Percentiles rank a stretch among this genome's conserved stretches.
Conservation (phyloP, 1,140 invertebrate genomes). For the Callitettix versicolor region DNA sequence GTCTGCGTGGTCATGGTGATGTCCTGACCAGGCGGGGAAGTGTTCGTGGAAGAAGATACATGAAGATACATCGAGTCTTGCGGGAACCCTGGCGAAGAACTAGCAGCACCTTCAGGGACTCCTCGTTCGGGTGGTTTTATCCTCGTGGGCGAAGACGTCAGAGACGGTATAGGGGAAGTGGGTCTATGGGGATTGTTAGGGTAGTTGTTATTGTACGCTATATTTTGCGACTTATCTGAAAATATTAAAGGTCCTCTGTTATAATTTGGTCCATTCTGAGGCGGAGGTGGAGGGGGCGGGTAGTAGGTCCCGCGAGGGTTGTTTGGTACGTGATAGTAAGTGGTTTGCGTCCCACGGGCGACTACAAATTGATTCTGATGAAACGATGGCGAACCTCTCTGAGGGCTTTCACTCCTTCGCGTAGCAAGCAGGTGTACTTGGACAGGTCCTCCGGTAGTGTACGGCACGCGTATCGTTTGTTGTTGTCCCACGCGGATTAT, state of each 20-base stretch:
- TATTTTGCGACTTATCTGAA: constrained; percentile 7
- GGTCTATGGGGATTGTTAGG: constrained; percentile 5
- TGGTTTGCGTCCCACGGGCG: constrained; percentile 35
- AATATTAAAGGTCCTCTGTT: constrained; percentile 17
- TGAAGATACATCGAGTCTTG: constrained; percentile 15
- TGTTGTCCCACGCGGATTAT: constrained; percentile 28
- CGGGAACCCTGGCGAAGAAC: constrained; percentile 29
- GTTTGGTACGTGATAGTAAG: constrained; percentile 19
- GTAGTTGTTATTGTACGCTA: constrained; percentile 12
- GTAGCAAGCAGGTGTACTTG: constrained; percentile 29
- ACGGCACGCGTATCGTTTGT: constrained; percentile 30
- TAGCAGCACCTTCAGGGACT: constrained; percentile 32
- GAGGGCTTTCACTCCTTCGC: constrained; percentile 31
- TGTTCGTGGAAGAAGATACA: constrained; percentile 12
- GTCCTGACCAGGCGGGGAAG: background rate
- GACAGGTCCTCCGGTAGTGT: constrained; percentile 29
- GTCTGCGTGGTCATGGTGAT: background rate
- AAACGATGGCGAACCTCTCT: constrained; percentile 14
- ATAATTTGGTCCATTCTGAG: constrained; percentile 12
- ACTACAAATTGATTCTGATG: constrained; percentile 31
- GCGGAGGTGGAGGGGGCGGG: constrained; percentile 24
- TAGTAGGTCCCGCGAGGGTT: constrained; percentile 7
- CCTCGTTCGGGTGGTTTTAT: constrained; percentile 28
- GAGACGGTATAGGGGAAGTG: constrained; percentile 27
- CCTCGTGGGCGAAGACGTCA: constrained; percentile 33